Conservation (phyloP, 2,113 vertebrate genomes). For the Loxodonta africana region DNA sequence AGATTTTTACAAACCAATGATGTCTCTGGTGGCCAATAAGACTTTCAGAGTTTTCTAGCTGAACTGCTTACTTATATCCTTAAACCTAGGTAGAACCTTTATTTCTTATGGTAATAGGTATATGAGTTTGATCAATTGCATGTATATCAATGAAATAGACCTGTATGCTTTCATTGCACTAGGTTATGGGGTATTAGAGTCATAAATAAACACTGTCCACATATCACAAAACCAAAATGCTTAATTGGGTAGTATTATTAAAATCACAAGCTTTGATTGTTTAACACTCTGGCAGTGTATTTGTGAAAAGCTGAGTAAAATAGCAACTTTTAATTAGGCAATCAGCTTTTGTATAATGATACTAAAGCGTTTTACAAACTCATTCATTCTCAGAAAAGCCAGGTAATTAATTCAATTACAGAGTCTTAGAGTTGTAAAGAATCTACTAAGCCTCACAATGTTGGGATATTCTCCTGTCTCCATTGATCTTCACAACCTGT, state of each 20-base stretch:
- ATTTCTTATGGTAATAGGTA: not conserved
- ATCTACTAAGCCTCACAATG: not conserved
- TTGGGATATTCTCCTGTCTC: not conserved
- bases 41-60: not conserved
- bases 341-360: slow-evolving; percentile 15
- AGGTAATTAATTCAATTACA: not conserved
- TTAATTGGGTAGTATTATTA: slow-evolving; percentile 31
- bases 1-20: not conserved
- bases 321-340: slow-evolving; percentile 57
- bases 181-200: not conserved
- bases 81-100: not conserved
- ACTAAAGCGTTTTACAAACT: slow-evolving; percentile 29
- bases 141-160: not conserved
- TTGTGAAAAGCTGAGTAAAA: slow-evolving; percentile 68
- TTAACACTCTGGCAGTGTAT: not conserved
- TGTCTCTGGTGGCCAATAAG: not conserved
- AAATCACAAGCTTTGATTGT: slow-evolving; percentile 48
- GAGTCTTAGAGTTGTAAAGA: not conserved
- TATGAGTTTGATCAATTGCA: not conserved
- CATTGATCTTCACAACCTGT: not conserved
- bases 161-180: not conserved
- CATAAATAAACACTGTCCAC: slow-evolving; percentile 46
- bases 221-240: slow-evolving; percentile 43
- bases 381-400: slow-evolving; percentile 58
- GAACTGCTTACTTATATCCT: not conserved